Conservation (phyloP, 2,113 vertebrate species). For the Cricetomys ansorgei region DNA sequence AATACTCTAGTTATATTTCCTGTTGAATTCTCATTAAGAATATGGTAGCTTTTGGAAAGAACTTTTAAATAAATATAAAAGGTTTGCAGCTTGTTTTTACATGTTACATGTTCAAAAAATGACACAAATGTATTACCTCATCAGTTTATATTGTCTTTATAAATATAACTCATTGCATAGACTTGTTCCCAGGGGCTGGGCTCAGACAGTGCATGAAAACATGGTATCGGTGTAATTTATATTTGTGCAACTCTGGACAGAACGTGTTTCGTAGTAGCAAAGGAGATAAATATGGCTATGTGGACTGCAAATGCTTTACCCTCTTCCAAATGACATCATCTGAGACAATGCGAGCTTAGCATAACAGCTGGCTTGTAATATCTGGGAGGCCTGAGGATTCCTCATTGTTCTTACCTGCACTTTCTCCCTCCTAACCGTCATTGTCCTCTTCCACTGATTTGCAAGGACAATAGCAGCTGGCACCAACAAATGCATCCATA, state of each 20-base stretch:
- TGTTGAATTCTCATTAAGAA: background rate
- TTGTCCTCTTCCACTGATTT: background rate
- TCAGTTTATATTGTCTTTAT: background rate
- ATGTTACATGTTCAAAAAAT: background rate
- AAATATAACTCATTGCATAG: background rate
- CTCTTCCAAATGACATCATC: background rate
- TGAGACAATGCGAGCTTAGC: background rate
- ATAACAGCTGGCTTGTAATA: background rate
- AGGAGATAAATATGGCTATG: background rate
- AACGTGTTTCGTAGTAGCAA: background rate
- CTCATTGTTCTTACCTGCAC: background rate
- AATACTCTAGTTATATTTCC: background rate
- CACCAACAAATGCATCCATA: slow-evolving; percentile 3
- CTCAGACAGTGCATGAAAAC: background rate
- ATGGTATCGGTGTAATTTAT: background rate
- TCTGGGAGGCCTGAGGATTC: background rate
- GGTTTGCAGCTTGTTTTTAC: fast-evolving
- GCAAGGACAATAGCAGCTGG: background rate
- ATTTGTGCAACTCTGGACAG: background rate
- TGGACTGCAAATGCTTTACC: background rate
- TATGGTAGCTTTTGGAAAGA: background rate
- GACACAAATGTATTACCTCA: background rate
- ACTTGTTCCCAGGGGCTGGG: background rate
- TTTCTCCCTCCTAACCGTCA: background rate
- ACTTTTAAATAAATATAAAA: slow-evolving; percentile 2